Evolutionary conservation across 2,888 invertebrate species (phyloP).

Genomic region (Conops quadrifasciatus): DNA sequence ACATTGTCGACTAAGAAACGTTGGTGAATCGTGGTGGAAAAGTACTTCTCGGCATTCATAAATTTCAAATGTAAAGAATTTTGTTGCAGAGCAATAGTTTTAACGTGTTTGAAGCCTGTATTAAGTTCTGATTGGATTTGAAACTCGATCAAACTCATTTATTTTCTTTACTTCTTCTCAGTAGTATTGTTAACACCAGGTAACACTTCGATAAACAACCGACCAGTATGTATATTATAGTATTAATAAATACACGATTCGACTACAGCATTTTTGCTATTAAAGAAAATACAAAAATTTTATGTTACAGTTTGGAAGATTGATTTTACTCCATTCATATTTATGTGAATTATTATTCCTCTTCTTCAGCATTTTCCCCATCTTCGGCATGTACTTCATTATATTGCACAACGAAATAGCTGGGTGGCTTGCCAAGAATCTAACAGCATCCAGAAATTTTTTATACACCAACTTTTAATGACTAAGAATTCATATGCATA

Average conservation of each 20-base stretch:
- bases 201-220: neutral
- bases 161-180: neutral
- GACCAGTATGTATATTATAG: neutral
- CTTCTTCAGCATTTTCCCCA: conserved; percentile 32
- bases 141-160: neutral
- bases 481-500: no score
- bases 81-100: no score
- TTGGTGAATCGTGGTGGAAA: neutral
- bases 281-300: no score
- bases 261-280: no score
- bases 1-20: neutral
- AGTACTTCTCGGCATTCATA: neutral
- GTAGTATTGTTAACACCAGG: no score
- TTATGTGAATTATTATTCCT: no score
- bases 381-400: conserved; percentile 40
- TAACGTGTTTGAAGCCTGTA: neutral
- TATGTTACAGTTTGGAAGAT: no score
- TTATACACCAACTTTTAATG: no score
- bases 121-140: neutral
- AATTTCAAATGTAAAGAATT: neutral
- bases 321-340: conserved; percentile 6
- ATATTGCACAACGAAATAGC: conserved; percentile 48
- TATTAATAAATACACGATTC: neutral
- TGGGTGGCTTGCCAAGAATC: conserved; percentile 45
- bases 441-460: no score